A percentile compares a stretch with the other conserved stretches of the same genome.
phyloP scores from a whole-genome alignment of 2,113 vertebrate species.

The Phylloscopus trochilus region DNA sequence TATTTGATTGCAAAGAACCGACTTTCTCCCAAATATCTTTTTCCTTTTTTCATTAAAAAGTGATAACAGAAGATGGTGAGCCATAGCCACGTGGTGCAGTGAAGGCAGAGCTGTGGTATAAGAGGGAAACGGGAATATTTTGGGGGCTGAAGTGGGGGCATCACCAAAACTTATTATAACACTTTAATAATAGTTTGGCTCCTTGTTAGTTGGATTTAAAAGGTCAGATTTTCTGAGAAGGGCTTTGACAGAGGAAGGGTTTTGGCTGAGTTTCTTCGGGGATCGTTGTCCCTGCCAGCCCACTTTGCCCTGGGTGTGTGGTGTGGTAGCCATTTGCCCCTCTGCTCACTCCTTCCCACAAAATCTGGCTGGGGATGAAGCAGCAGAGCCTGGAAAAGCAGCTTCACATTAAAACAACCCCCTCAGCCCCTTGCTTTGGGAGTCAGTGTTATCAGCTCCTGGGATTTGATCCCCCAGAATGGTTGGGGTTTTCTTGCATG shows the following conservation, averaged over 20 bases:
- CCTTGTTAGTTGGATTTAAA: background rate
- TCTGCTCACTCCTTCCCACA: background rate
- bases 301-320: fast-evolving
- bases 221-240: background rate
- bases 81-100: background rate
- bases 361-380: background rate
- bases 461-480: background rate
- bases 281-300: background rate
- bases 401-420: background rate
- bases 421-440: background rate
- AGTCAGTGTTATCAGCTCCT: background rate
- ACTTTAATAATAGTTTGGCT: background rate
- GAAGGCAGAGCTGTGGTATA: background rate
- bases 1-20: background rate
- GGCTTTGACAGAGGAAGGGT: background rate
- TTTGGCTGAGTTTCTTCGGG: background rate
- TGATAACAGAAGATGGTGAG: background rate
- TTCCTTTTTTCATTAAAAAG: background rate
- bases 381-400: background rate
- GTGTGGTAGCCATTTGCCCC: background rate
- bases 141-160: background rate
- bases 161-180: background rate
- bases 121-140: background rate
- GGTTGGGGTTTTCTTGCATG: background rate
- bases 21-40: background rate